These are phyloP conservation scores for Thereva unica DNA, from an alignment of 2,888 invertebrate species.

Conservation along the genomic window DNA sequence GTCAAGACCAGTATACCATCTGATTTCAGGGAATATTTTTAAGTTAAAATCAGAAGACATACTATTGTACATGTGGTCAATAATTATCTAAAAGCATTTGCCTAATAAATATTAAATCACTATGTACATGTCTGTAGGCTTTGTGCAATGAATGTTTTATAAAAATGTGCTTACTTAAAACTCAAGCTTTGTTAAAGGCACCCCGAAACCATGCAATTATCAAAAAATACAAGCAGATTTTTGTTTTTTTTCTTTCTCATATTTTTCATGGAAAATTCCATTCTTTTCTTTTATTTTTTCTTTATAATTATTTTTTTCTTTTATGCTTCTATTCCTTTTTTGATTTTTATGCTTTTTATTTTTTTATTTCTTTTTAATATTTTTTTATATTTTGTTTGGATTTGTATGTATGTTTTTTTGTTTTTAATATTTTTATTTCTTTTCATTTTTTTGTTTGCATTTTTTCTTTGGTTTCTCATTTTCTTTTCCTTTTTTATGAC, in stretches of 20 bases:
- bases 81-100: not conserved
- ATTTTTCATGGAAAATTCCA: slow-evolving; percentile 7
- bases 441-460: slow-evolving; percentile 14
- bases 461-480: slow-evolving; percentile 6
- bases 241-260: slow-evolving; percentile 9
- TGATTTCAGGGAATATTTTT: no score
- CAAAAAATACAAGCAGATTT: not conserved
- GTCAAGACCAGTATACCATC: no score
- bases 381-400: slow-evolving; percentile 24
- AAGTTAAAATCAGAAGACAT: no score
- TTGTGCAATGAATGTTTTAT: no score
- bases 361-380: slow-evolving; percentile 10
- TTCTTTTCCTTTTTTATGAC: slow-evolving; percentile 3
- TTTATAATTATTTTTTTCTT: not conserved
- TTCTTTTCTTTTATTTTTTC: slow-evolving; percentile 16
- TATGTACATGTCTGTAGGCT: not conserved
- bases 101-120: slow-evolving; percentile 2
- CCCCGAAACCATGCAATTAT: not conserved
- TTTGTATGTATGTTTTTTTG: slow-evolving; percentile 5
- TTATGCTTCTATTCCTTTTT: slow-evolving; percentile 15
- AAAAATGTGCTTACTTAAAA: no score
- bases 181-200: no score
- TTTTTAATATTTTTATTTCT: slow-evolving; percentile 11
- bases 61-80: not conserved
- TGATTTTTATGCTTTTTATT: slow-evolving; percentile 13